These are phyloP conservation scores for Drosophila heteroneura DNA, from an alignment of 2,888 invertebrate genomes.

Conservation along the genomic window DNA sequence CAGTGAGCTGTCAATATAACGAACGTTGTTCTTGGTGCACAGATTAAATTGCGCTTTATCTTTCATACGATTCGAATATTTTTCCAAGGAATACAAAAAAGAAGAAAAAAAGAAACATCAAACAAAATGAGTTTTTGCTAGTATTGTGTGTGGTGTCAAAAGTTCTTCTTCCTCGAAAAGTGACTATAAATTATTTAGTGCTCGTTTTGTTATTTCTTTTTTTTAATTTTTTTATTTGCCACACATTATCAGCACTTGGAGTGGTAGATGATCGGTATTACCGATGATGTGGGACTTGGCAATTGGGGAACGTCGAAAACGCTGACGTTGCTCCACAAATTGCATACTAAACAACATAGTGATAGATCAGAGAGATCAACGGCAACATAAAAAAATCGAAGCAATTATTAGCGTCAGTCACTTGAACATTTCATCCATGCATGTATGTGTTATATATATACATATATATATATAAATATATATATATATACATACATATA, in stretches of 20 bases:
- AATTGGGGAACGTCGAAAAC: conserved; percentile 41
- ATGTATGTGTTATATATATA: not conserved
- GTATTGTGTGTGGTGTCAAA: conserved; percentile 1
- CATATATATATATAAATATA: not conserved
- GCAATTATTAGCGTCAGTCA: conserved; percentile 45
- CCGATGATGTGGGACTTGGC: conserved; percentile 70
- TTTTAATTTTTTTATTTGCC: not conserved
- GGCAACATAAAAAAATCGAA: conserved; percentile 43
- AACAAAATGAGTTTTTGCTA: not conserved
- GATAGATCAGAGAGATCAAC: conserved; percentile 42
- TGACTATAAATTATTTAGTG: conserved; percentile 3
- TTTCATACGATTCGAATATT: not conserved
- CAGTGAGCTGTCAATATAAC: not conserved
- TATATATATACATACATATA: not conserved
- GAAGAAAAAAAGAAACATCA: not conserved
- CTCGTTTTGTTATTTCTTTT: not conserved
- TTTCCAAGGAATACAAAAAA: not conserved
- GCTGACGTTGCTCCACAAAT: conserved; percentile 21
- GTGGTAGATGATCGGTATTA: conserved; percentile 2
- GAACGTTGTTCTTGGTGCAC: not conserved
- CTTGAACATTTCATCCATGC: conserved; percentile 1
- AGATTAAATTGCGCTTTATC: not conserved
- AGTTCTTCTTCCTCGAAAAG: conserved; percentile 1
- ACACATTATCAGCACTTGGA: conserved; percentile 20
- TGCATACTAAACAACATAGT: conserved; percentile 26